Conservation (phyloP, 2,113 vertebrate genomes). For the Sapajus apella region DNA sequence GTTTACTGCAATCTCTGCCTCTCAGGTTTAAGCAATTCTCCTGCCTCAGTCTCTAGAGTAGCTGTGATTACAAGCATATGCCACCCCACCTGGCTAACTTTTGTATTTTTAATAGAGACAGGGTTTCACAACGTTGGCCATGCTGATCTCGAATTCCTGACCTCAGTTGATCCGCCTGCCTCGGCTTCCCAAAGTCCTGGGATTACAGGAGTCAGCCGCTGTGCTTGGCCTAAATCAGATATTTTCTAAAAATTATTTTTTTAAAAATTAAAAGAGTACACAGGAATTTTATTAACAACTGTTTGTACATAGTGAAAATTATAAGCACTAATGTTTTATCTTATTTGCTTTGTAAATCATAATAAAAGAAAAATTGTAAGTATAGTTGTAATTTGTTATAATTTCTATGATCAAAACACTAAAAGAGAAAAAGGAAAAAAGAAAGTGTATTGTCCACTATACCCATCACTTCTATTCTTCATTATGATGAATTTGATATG, state of each 20-base stretch:
- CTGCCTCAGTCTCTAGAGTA: too few species aligned
- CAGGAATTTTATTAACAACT: neutral
- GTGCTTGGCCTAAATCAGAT: neutral
- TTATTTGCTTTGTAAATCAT: constrained; percentile 2
- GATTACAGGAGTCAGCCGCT: too few species aligned
- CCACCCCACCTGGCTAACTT: too few species aligned
- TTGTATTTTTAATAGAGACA: too few species aligned
- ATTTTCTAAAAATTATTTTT: neutral
- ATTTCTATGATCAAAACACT: neutral
- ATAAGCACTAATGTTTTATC: neutral
- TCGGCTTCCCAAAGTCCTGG: too few species aligned
- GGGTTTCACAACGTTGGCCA: too few species aligned
- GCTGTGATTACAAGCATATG: too few species aligned
- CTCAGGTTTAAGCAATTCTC: too few species aligned
- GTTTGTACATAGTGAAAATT: neutral
- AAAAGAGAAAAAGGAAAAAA: neutral
- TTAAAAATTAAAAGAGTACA: neutral
- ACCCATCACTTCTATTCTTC: neutral
- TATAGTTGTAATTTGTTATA: neutral
- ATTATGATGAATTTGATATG: neutral
- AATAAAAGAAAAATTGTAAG: neutral
- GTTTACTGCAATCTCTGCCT: too few species aligned
- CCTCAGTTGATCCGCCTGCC: too few species aligned
- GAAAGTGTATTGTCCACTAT: neutral
- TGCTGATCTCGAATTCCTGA: too few species aligned